Evolutionary conservation across 1,140 invertebrate genomes (phyloP), one percentile per base, ranked within the genome.

Genomic region (Venustaconcha ellipsiformis): DNA sequence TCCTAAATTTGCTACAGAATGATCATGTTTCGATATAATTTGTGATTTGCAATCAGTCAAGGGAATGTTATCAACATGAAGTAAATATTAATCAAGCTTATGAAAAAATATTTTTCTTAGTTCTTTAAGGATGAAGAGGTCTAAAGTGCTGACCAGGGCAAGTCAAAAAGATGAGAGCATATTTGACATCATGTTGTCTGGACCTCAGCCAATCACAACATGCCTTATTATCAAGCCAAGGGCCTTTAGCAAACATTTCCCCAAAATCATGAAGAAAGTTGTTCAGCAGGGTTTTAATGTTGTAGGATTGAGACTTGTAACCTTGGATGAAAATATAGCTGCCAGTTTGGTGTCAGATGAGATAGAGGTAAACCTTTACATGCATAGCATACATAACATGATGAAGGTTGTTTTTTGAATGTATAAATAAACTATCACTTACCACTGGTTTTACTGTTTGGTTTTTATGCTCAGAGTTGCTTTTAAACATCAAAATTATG

Each of bases 141-240:
- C 57, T 1, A 74, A 69, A 20, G 73, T 57, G 13, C 23, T 30
- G 0, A 60, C 37, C 18, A 73, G 37, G 37, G 37, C 70, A 14
- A 59, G 76, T 59, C 70, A 70, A 57, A 60, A 20, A 14, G 80
- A 82, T 66, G 87, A 88, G 73, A 82, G 81, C n/a, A 80, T 88
- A 30, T 82, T 88, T 69, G 77, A 86, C 18, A 48, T 78, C 17
- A 85, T 89, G 84, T 70, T 80, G 59, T 70, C 78, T 23, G 88
- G 85, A 23, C 84, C 86, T 14, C 78, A 79, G 14, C 84, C 82
- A 26, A 69, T 88, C n/a, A 82, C 78, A 12, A 88, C 87, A 11
- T 62, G 84, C 14, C 80, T 89, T 15, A 66, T 88, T 8, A 75
- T 88, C 67, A 88, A 89, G 77, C 88, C 88, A 0, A 64, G 74